Base-by-base conservation (phyloP, 2,113 vertebrate genomes). In the Elachura formosa region DNA sequence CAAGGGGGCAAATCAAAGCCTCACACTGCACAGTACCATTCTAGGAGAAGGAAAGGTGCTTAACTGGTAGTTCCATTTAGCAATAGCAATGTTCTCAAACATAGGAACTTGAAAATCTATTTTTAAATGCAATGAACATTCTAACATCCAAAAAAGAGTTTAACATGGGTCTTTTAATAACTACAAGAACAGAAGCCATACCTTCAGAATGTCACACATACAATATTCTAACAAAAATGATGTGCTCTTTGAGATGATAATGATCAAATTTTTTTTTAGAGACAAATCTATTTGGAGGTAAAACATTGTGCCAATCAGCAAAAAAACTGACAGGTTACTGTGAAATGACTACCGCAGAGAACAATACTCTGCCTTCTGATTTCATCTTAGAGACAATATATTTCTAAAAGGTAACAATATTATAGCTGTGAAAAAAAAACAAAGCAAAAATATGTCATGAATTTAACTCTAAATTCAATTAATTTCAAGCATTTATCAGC, bases 1-100 rank as follows among this genome's bases (percentile, higher is more conserved):
- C 97, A 51, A 94, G 85, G 17, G 98, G 98, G 90, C 99, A 99
- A 92, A 97, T 89, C 95, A 99, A 96, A 94, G 98, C 98, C 96
- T 99, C 99, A 5, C 99, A 99, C 54, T 98, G 98, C 90, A 98
- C 97, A 3, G 98, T 99, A 40, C 99, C 99, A 2, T 99, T 99
- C 99, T 99, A 98, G 90, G 96, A 93, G 83, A 97, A 97, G 33
- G 97, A 79, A 94, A 94, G 22, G 40, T 34, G 38, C 33, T 91
- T 78, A 81, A 56, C 68, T 74, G 55, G 86, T 12, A 87, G 89
- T 40, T 84, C 74, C 43, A 86, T 84, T 93, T 77, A 92, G 82
- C 69, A 63, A 63, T 9, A 74, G 24, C 43, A 91, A 62, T 81
- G 18, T 78, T 88, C 63, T 61, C 41, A 64, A 87, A 76, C 41